A percentile compares a stretch with the other conserved stretches of the same genome.
These are phyloP conservation scores for Catostomus latipinnis DNA, from an alignment of 2,797 vertebrate species.

Conservation along the genomic window DNA sequence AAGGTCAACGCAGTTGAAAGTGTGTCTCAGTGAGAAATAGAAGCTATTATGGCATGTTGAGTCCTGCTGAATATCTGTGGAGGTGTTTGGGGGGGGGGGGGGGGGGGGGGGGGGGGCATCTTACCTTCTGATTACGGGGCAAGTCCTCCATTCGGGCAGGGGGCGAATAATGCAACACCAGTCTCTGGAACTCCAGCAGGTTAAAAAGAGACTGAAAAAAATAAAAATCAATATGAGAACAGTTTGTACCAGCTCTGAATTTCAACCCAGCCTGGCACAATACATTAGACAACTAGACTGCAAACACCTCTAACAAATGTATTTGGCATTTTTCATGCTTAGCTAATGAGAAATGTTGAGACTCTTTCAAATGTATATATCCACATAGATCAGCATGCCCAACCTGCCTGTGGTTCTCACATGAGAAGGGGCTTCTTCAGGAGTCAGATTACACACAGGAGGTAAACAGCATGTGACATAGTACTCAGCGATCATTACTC, in stretches of 20 bases:
- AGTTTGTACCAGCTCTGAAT: background rate
- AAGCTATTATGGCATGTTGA: background rate
- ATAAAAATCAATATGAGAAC: constrained; percentile 5
- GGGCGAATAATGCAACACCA: constrained; percentile 93
- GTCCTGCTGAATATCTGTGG: too few relatives aligned
- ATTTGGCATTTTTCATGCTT: background rate
- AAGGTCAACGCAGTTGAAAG: constrained; percentile 25
- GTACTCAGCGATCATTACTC: constrained; percentile 72
- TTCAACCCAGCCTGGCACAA: background rate
- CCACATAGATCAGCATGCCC: constrained; percentile 19
- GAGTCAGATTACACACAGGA: constrained; percentile 67
- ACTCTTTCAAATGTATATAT: constrained; percentile 22
- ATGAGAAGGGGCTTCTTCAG: constrained; percentile 54
- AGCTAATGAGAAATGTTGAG: too few relatives aligned
- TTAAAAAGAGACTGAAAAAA: constrained; percentile 91
- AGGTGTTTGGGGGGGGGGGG: background rate
- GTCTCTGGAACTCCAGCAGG: constrained; percentile 95
- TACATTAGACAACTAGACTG: background rate
- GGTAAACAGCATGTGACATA: constrained; percentile 77
- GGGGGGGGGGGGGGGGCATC: constrained; percentile 18
- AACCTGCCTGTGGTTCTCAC: constrained; percentile 45
- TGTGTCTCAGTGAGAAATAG: constrained; percentile 2
- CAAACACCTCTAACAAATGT: background rate
- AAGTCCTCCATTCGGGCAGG: constrained; percentile 89
- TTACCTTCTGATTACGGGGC: constrained; percentile 96